These are phyloP conservation scores for Hapalemur alaotrensis DNA, from an alignment of 2,797 vertebrate genomes.

Conservation along the genomic window DNA sequence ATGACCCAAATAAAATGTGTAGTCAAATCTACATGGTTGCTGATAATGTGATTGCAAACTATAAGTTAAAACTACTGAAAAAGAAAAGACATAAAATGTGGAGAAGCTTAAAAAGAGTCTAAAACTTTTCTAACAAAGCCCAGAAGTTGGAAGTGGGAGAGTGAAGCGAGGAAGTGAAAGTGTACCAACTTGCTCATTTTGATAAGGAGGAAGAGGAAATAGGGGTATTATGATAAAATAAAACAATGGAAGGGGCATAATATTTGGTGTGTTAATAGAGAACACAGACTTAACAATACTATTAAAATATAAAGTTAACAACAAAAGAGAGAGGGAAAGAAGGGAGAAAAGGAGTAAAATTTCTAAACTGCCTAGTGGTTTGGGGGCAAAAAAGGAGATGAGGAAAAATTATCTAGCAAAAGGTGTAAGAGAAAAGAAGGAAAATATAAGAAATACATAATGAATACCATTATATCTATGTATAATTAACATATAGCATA, in stretches of 20 bases:
- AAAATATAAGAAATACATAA: not conserved
- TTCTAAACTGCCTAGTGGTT: not conserved
- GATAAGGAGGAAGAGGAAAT: not conserved
- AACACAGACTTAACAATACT: not conserved
- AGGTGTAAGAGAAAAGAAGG: not conserved
- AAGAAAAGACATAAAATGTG: not conserved
- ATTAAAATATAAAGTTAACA: not conserved
- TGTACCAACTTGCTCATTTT: no score
- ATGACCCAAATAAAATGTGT: not conserved
- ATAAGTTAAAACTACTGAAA: not conserved
- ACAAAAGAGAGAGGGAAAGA: not conserved
- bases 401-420: conserved; percentile 21
- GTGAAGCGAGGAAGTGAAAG: not conserved
- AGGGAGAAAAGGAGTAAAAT: not conserved
- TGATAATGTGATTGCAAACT: not conserved
- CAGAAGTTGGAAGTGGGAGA: not conserved
- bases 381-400: not conserved
- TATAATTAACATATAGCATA: not conserved
- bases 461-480: not conserved
- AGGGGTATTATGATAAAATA: not conserved
- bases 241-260: not conserved
- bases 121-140: not conserved
- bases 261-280: not conserved
- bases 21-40: not conserved
- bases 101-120: not conserved